Evolutionary conservation across 2,888 invertebrate genomes (phyloP).

Genomic region (Patella ulyssiponensis): DNA sequence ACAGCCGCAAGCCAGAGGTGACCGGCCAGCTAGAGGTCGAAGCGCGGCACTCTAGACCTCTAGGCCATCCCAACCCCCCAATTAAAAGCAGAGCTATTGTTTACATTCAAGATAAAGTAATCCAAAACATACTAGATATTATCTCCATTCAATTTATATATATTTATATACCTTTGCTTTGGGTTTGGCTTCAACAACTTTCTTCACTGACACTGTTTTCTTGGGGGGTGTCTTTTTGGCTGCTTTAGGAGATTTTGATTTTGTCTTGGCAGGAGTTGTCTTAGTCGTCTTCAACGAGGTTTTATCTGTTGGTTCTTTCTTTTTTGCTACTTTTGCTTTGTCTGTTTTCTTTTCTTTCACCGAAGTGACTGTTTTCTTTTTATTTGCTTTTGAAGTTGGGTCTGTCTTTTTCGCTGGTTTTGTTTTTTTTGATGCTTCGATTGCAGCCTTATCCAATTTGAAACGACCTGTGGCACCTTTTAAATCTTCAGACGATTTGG

Average conservation of each 20-base stretch:
- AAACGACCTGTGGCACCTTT: constrained; percentile 46
- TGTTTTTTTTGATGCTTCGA: constrained; percentile 32
- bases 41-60: too few relatives aligned
- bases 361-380: neutral
- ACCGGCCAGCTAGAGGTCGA: too few relatives aligned
- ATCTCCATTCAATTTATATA: too few relatives aligned
- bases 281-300: constrained; percentile 22
- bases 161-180: too few relatives aligned
- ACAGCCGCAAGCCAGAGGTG: too few relatives aligned
- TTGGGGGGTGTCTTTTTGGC: too few relatives aligned
- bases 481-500: constrained; percentile 45
- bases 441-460: constrained; percentile 41
- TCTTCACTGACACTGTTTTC: too few relatives aligned
- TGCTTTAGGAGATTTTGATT: neutral
- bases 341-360: constrained; percentile 18
- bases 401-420: constrained; percentile 30
- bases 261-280: constrained; percentile 8
- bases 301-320: constrained; percentile 34
- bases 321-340: constrained; percentile 27
- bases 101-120: too few relatives aligned
- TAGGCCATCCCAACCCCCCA: too few relatives aligned
- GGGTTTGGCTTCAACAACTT: too few relatives aligned
- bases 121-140: too few relatives aligned
- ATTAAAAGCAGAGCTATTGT: too few relatives aligned
- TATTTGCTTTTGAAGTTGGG: neutral